Evolutionary conservation across 2,113 vertebrate genomes (phyloP), one percentile per base, ranked within the genome.

Genomic region (Triplophysa siluroides): DNA sequence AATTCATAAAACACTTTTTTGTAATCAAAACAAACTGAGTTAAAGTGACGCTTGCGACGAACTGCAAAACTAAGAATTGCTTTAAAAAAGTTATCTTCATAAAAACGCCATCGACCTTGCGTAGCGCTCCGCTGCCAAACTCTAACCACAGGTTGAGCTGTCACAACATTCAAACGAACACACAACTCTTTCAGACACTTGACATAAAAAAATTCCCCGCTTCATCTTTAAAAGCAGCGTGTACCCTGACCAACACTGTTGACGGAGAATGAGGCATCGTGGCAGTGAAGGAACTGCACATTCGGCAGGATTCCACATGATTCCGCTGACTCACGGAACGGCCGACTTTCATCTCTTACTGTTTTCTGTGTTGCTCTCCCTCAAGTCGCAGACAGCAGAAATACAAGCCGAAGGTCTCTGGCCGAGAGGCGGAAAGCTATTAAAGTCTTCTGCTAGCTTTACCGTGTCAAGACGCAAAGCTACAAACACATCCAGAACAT

Each of bases 271-370:
- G 14, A 62, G 13, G 58, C 54, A 45, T 65, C 68, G 52, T 12
- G 19, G 50, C 18, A 43, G 63, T 26, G 50, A 64, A 16, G 5
- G 16, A 76, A 63, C 38, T 63, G 73, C 77, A 79, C 29, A 58
- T 79, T 50, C 24, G 58, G 72, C 73, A 68, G 60, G 18, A 79
- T 67, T 76, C n/a, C 33, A 11, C 52, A 54, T 54, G 33, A 52
- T 75, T 52, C 50, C 77, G 70, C 76, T 67, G 85, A 83, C 81
- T 80, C 68, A 45, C 74, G 13, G 43, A 41, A 41, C 67, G 43
- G 66, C 54, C 38, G 58, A 68, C 76, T 54, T 38, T 69, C 50
- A 47, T 65, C 19, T 68, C 56, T 64, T 62, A 43, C 56, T 58
- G 63, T 58, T 63, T 67, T 64, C 23, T 45, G 47, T n/a, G 45